Evolutionary conservation across 2,888 invertebrate genomes (phyloP).

Genomic region (Neoascia interrupta): DNA sequence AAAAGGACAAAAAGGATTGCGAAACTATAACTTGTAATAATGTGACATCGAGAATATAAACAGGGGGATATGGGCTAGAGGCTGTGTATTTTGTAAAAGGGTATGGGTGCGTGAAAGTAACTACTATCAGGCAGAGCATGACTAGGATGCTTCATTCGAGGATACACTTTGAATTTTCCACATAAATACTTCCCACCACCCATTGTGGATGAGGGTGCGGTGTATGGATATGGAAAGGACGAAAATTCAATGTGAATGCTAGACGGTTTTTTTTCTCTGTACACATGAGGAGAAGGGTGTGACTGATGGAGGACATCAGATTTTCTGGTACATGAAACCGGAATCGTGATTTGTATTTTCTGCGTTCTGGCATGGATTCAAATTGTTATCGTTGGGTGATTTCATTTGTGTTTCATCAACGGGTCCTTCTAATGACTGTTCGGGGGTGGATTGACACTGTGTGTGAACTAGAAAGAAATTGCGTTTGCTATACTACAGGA

Average conservation of each 20-base stretch:
- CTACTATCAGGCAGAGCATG: background rate
- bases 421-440: background rate
- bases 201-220: too few relatives aligned
- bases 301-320: conserved; percentile 28
- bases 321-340: conserved; percentile 32
- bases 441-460: background rate
- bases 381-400: conserved; percentile 34
- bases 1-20: conserved; percentile 1
- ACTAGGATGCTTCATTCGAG: conserved; percentile 13
- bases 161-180: conserved; percentile 4
- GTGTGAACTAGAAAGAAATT: too few relatives aligned
- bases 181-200: conserved; percentile 17
- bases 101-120: conserved; percentile 1
- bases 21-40: conserved; percentile 25
- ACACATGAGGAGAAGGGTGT: too few relatives aligned
- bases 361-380: conserved; percentile 15
- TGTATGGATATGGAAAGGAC: too few relatives aligned
- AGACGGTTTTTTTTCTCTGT: too few relatives aligned
- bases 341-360: conserved; percentile 40
- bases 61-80: too few relatives aligned
- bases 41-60: background rate
- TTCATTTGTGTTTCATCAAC: conserved; percentile 24
- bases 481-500: conserved; percentile 3
- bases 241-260: too few relatives aligned
- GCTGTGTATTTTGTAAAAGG: too few relatives aligned